Evolutionary conservation across 2,888 invertebrate genomes (phyloP), one percentile per base, ranked within the genome.

Genomic region (Xanthostigma xanthostigma): DNA sequence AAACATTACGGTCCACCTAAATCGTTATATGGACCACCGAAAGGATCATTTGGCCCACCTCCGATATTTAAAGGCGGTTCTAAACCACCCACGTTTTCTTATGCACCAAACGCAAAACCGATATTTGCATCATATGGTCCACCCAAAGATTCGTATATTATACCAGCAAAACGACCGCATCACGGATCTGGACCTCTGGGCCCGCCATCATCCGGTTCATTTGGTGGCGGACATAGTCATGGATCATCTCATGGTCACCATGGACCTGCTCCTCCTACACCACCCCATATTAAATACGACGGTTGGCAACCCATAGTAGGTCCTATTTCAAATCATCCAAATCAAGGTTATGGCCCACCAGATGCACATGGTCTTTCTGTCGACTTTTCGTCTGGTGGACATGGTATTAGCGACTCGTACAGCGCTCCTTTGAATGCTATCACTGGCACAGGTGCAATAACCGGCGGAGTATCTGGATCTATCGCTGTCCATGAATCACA

Each of bases 231-330:
- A 65, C 65, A 0, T 65, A 27, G 27, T 50, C 77, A 78, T 14
- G 69, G 70, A 9, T 78, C 76, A 1, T 80, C 80, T 1, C 79
- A 78, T 14, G 42, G 42, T 54, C 79, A 79, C 2, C 82, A 83
- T 33, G 76, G 77, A 2, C 80, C 81, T 39, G 83, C 82, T 0
- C 84, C 84, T 0, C 84, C 84, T 1, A 84, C 83, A 1, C 83
- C 82, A 8, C 78, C 84, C 6, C 76, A 80, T 60, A 78, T 86
- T 36, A 71, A 83, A 46, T 88, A 88, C 59, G 89, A 89, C 56
- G 89, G 89, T 33, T 89, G 89, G 89, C 84, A 81, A 60, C 89
- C 89, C 14, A 88, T 89, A 51, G 80, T 86, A 9, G 85, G 86
- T 1, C 75, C 82, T 1, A 62, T 66, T 56, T 61, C 67, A 11